Percentiles rank a stretch among this genome's conserved stretches.
Conservation (phyloP, 2,113 vertebrate genomes). For the Aptenodytes patagonicus region DNA sequence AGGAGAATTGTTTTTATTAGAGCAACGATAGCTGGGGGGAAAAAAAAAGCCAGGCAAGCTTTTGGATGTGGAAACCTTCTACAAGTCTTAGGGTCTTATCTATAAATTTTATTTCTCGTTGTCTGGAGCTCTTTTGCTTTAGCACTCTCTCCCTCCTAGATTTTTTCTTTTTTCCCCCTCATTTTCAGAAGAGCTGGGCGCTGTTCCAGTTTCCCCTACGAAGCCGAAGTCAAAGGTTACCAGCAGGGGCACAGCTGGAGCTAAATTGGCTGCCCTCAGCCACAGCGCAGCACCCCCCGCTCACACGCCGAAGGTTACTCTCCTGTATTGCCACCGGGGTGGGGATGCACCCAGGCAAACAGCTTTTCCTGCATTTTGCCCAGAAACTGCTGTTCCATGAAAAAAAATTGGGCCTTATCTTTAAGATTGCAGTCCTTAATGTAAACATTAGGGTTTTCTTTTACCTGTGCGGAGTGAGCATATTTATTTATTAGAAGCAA, state of each 20-base stretch:
- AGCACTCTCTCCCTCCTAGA: neutral
- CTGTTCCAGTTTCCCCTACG: neutral
- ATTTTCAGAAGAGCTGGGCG: neutral
- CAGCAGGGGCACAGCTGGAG: neutral
- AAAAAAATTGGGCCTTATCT: neutral
- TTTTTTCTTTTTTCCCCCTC: neutral
- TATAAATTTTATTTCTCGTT: neutral
- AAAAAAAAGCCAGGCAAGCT: neutral
- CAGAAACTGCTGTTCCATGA: neutral
- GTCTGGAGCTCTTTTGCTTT: neutral
- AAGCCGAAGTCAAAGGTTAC: neutral
- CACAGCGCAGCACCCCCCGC: rapidly evolving
- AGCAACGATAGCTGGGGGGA: neutral
- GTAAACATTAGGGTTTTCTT: neutral
- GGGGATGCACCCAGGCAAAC: neutral
- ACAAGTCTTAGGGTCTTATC: neutral
- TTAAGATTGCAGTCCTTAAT: neutral
- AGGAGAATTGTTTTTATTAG: neutral
- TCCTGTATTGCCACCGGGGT: rapidly evolving
- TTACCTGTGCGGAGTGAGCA: neutral
- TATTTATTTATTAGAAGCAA: neutral
- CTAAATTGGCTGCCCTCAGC: neutral
- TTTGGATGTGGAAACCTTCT: neutral
- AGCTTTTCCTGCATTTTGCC: neutral
- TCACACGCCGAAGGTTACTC: neutral